Evolutionary conservation across 1,140 invertebrate species (phyloP).

Genomic region (Drosophila chauvacae): DNA sequence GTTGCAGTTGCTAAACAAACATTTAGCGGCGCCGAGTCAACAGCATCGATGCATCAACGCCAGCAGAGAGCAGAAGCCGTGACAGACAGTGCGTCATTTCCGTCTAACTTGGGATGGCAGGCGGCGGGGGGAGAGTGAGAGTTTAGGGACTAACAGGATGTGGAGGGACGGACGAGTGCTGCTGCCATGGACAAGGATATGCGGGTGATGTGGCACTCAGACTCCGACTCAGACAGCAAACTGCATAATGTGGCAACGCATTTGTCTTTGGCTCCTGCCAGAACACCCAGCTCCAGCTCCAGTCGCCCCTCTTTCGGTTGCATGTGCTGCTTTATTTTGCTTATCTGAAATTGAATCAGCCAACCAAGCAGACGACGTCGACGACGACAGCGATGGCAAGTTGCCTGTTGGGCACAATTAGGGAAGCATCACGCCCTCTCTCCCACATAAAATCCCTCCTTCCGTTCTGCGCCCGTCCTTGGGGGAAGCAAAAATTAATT

Average conservation of each 20-base stretch:
- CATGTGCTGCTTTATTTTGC: slow-evolving; percentile 82
- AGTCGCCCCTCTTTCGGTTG: slow-evolving; percentile 30
- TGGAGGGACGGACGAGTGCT: slow-evolving; percentile 22
- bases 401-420: slow-evolving; percentile 79
- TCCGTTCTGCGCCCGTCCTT: neutral
- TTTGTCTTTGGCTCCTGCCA: slow-evolving; percentile 70
- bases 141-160: neutral
- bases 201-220: slow-evolving; percentile 63
- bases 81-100: slow-evolving; percentile 75
- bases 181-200: slow-evolving; percentile 56
- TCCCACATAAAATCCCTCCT: neutral
- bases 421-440: slow-evolving; percentile 51
- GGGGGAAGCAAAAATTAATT: slow-evolving; percentile 74
- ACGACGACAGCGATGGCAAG: slow-evolving; percentile 48
- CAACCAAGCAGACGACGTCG: slow-evolving; percentile 67
- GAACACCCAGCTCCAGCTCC: neutral
- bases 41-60: slow-evolving; percentile 79
- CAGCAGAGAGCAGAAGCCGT: slow-evolving; percentile 41
- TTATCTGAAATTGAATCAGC: slow-evolving; percentile 82
- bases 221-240: slow-evolving; percentile 40
- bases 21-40: slow-evolving; percentile 76
- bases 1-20: slow-evolving; percentile 80
- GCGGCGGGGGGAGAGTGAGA: neutral
- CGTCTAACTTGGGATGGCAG: slow-evolving; percentile 35
- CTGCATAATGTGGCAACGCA: slow-evolving; percentile 79